phyloP scores from a whole-genome alignment of 2,888 invertebrate species.

The Ferrisia virgata region DNA sequence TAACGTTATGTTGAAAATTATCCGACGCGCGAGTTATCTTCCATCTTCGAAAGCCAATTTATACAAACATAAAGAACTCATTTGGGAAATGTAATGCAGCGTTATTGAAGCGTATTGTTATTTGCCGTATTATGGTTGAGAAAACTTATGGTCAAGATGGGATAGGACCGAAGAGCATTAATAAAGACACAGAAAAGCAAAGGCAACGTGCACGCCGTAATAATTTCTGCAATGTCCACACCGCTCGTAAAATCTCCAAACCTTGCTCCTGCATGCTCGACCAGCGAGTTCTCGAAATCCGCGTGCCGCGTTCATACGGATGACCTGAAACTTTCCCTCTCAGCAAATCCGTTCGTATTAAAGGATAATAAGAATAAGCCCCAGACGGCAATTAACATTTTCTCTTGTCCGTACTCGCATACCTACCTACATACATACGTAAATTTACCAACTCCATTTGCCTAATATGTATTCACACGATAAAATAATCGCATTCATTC shows the following conservation, averaged over 20 bases:
- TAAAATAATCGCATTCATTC: constrained; percentile 20
- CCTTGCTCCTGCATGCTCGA: neutral
- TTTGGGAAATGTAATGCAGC: constrained; percentile 37
- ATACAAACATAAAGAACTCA: constrained; percentile 38
- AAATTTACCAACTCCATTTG: constrained; percentile 24
- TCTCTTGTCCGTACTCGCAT: constrained; percentile 37
- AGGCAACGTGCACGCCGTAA: neutral
- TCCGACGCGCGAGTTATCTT: constrained; percentile 34
- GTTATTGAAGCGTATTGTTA: constrained; percentile 39
- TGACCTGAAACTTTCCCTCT: constrained; percentile 24
- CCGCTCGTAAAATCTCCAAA: constrained; percentile 3
- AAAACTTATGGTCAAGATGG: constrained; percentile 40
- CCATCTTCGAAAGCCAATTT: constrained; percentile 37
- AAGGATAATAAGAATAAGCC: constrained; percentile 40
- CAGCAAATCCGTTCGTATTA: constrained; percentile 2
- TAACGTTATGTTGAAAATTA: constrained; percentile 24
- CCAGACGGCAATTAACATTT: constrained; percentile 41
- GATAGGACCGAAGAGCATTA: neutral
- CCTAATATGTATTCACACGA: constrained; percentile 35
- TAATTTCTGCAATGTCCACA: constrained; percentile 29
- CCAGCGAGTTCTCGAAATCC: constrained; percentile 18
- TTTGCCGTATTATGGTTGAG: constrained; percentile 34
- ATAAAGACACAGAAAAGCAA: constrained; percentile 33
- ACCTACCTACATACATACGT: neutral
- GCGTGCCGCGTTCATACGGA: neutral